Evolutionary conservation across 2,113 vertebrate genomes (phyloP).

Genomic region (Todiramphus chloris): DNA sequence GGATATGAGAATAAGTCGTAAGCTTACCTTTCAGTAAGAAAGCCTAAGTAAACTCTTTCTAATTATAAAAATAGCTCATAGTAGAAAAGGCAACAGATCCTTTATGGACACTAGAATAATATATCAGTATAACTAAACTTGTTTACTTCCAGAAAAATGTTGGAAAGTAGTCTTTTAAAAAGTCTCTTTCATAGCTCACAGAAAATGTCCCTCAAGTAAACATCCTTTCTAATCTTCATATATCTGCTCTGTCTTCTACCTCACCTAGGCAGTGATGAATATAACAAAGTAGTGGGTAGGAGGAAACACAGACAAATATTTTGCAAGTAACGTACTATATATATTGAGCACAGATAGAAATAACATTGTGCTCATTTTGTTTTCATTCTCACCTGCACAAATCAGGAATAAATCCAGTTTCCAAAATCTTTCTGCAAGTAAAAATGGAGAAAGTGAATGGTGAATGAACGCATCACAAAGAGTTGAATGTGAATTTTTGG

Average conservation of each 20-base stretch:
- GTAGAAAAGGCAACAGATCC: neutral
- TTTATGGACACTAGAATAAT: neutral
- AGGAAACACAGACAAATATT: conserved; percentile 54
- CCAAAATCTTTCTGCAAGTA: neutral
- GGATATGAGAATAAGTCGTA: neutral
- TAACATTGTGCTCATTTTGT: conserved; percentile 2
- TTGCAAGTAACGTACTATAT: conserved; percentile 14
- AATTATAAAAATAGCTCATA: neutral
- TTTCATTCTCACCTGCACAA: conserved; percentile 15
- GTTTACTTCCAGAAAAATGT: conserved; percentile 20
- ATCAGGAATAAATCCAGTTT: neutral
- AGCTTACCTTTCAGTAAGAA: neutral
- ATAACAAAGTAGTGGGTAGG: conserved; percentile 35
- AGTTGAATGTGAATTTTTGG: neutral
- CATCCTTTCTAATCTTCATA: neutral
- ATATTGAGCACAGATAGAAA: conserved; percentile 10
- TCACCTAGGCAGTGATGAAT: conserved; percentile 1
- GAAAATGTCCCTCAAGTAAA: conserved; percentile 14
- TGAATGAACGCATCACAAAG: neutral
- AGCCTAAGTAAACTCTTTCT: neutral
- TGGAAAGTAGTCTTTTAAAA: neutral
- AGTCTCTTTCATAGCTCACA: neutral
- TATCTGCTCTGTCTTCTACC: neutral
- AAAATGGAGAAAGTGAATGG: conserved; percentile 46
- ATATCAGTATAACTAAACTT: neutral